Evolutionary conservation across 2,797 vertebrate genomes (phyloP).

Genomic region (Dryobates pubescens): DNA sequence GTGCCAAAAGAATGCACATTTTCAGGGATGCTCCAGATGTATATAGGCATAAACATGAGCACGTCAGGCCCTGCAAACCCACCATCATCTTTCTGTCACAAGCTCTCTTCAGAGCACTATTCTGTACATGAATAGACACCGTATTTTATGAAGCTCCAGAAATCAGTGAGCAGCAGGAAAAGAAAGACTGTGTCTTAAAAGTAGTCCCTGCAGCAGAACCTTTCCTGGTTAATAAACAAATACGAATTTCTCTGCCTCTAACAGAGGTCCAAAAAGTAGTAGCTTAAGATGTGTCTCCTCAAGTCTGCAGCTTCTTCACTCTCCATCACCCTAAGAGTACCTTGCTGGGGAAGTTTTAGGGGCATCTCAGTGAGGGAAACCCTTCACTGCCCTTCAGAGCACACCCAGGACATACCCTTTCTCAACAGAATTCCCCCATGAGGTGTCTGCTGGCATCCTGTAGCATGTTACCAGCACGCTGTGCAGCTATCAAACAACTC

Average conservation of each 20-base stretch:
- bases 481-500: neutral
- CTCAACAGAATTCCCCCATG: accelerated
- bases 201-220: neutral
- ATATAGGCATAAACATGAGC: neutral
- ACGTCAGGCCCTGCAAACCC: neutral
- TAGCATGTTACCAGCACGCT: accelerated
- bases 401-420: neutral
- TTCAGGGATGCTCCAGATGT: neutral
- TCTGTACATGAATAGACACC: neutral
- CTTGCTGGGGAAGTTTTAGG: neutral
- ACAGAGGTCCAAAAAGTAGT: neutral
- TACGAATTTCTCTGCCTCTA: neutral
- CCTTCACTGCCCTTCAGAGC: accelerated
- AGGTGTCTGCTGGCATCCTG: neutral
- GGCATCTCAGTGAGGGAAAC: neutral
- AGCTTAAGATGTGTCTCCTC: neutral
- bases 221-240: neutral
- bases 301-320: neutral
- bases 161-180: neutral
- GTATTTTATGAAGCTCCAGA: neutral
- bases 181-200: neutral
- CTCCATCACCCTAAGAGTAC: too few species aligned
- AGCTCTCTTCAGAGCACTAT: neutral
- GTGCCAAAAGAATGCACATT: neutral
- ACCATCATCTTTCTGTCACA: neutral